phyloP scores from a whole-genome alignment of 2,888 invertebrate genomes.

The Cepaea hortensis region DNA sequence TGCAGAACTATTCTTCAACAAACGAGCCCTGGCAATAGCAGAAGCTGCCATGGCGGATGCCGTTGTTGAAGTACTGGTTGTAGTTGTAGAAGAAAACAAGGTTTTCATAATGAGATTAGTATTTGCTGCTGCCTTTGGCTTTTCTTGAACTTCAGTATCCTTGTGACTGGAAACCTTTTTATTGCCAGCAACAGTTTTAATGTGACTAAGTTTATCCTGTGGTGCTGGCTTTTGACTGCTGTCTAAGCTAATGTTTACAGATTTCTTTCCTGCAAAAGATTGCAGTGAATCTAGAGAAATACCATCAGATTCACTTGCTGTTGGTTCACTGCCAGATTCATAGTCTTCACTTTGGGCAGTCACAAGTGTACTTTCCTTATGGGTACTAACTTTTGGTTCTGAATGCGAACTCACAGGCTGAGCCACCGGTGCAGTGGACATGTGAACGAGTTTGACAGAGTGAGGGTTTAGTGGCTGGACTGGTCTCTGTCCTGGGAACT shows the following conservation, averaged over 20 bases:
- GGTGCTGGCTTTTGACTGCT: constrained; percentile 23
- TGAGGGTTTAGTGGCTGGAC: constrained; percentile 67
- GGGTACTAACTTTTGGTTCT: constrained; percentile 60
- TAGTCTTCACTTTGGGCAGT: constrained; percentile 66
- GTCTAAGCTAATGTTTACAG: neutral
- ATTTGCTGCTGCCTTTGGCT: constrained; percentile 18
- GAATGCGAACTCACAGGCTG: constrained; percentile 63
- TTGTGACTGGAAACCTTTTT: constrained; percentile 44
- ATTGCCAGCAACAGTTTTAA: constrained; percentile 46
- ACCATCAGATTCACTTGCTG: constrained; percentile 53
- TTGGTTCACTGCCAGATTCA: constrained; percentile 64
- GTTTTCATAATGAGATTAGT: constrained; percentile 19
- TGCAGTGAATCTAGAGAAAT: neutral
- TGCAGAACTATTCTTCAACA: neutral
- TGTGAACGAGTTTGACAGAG: constrained; percentile 56
- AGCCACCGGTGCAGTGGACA: constrained; percentile 61
- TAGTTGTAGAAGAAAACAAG: constrained; percentile 12
- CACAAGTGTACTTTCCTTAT: constrained; percentile 59
- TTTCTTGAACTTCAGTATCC: constrained; percentile 31
- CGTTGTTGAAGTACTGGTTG: constrained; percentile 18
- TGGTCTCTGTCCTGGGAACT: constrained; percentile 64
- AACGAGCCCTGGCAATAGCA: constrained; percentile 17
- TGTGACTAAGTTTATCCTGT: constrained; percentile 46
- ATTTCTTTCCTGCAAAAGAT: neutral
- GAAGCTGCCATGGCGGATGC: constrained; percentile 38